These are phyloP conservation scores for Heteronetta atricapilla DNA, from an alignment of 2,113 vertebrate genomes.

Conservation along the genomic window DNA sequence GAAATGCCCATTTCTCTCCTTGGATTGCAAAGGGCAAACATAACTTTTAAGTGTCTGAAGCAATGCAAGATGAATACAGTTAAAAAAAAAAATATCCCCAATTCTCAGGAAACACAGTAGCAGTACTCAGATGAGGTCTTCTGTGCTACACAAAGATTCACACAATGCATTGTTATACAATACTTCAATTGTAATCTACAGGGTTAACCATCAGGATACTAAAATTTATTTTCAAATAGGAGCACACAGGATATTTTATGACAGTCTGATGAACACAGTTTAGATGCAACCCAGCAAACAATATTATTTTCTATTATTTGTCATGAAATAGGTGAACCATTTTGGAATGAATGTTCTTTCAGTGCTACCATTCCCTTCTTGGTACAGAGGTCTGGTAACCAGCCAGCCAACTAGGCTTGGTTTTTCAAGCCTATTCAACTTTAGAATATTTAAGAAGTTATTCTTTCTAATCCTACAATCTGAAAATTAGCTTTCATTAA, in stretches of 20 bases:
- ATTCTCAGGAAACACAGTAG: not conserved
- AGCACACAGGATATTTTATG: accelerated
- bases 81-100: not conserved
- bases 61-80: not conserved
- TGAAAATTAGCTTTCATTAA: not conserved
- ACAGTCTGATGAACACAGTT: not conserved
- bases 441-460: not conserved
- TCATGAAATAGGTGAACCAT: not conserved
- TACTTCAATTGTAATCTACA: not conserved
- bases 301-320: not conserved
- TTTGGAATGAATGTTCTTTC: not conserved
- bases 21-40: not conserved
- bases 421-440: not conserved
- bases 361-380: not conserved
- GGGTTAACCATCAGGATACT: not conserved
- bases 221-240: not conserved
- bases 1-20: not conserved
- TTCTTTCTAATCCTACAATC: not conserved
- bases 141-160: not conserved
- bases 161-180: not conserved
- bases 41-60: not conserved
- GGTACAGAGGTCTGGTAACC: not conserved
- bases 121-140: not conserved
- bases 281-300: not conserved
- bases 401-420: not conserved